Evolutionary conservation across 2,888 invertebrate species (phyloP), one percentile per base, ranked within the genome.

Genomic region (Tachystola acroxantha): DNA sequence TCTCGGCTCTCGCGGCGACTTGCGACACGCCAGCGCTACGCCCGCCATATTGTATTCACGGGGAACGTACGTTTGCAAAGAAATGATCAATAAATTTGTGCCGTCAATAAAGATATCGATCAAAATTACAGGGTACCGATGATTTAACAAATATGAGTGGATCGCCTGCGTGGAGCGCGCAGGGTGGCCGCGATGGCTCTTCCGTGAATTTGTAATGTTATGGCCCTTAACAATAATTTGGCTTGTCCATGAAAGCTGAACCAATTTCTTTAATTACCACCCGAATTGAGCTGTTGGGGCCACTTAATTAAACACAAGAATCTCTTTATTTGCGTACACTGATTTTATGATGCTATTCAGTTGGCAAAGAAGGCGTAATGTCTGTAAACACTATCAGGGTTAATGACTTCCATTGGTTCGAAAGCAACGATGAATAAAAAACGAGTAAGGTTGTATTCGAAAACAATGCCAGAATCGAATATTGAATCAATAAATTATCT

Each of bases 61-160:
- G 60, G 63, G 66, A 66, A 74, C 66, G 63, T 68, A 65, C 69
- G 73, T 79, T 80, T 81, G 79, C 68, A 74, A 80, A 78, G 77
- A 81, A 84, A 82, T 81, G 72, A 71, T 78, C 82, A 81, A 85
- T 85, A 86, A 86, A 84, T 84, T 80, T 77, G 71, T 68, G 64
- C 76, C 66, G 71, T 76, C 81, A 79, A 79, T 85, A 82, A 86
- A 85, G 86, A 86, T 86, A 85, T 84, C 78, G 84, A 86, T 86
- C 86, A 85, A 86, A 86, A 86, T 86, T 86, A 85, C 71, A 84
- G 85, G 84, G 81, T 76, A 73, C 70, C 63, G 81, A 80, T 84
- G 84, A 78, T 85, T 84, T 85, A 82, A 84, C 84, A 85, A 85
- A 82, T 82, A 84, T 70, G 78, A 75, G 62, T 57, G 61, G 75